Conservation (phyloP, 2,888 invertebrate species). For the Marasmarcha lunaedactyla region DNA sequence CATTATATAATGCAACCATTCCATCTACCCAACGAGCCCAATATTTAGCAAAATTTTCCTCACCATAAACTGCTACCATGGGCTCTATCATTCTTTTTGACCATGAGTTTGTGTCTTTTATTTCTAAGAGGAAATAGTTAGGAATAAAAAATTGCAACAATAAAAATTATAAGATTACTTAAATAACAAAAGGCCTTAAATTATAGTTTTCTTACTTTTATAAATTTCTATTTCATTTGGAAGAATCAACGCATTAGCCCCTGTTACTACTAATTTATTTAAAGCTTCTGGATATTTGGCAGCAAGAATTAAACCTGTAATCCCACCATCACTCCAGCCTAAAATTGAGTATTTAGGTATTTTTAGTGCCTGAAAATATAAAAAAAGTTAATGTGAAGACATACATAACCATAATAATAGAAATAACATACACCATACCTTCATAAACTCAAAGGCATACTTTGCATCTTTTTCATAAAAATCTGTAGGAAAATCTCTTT, state of each 20-base stretch:
- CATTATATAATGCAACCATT: conserved; percentile 46
- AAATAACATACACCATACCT: conserved; percentile 36
- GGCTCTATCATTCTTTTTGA: conserved; percentile 78
- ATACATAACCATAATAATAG: background rate
- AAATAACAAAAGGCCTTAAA: too few relatives aligned
- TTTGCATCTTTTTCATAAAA: conserved; percentile 83
- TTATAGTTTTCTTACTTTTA: conserved; percentile 28
- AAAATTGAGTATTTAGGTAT: conserved; percentile 79
- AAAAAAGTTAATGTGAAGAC: background rate
- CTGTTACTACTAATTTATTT: conserved; percentile 82
- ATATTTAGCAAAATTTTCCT: conserved; percentile 69
- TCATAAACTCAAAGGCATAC: conserved; percentile 78
- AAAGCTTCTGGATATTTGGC: conserved; percentile 76
- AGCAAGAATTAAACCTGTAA: conserved; percentile 81
- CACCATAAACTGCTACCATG: conserved; percentile 75
- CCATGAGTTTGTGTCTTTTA: conserved; percentile 77
- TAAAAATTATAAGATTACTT: background rate
- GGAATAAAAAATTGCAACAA: background rate
- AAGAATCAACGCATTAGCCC: conserved; percentile 80
- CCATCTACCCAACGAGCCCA: conserved; percentile 77
- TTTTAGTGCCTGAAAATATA: conserved; percentile 61
- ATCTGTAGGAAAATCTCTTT: conserved; percentile 75
- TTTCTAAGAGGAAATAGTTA: conserved; percentile 41
- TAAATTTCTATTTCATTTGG: conserved; percentile 72
- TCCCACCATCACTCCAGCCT: conserved; percentile 94